These are phyloP conservation scores for Acanthurus lineatus DNA, from an alignment of 2,797 vertebrate genomes.

Conservation along the genomic window DNA sequence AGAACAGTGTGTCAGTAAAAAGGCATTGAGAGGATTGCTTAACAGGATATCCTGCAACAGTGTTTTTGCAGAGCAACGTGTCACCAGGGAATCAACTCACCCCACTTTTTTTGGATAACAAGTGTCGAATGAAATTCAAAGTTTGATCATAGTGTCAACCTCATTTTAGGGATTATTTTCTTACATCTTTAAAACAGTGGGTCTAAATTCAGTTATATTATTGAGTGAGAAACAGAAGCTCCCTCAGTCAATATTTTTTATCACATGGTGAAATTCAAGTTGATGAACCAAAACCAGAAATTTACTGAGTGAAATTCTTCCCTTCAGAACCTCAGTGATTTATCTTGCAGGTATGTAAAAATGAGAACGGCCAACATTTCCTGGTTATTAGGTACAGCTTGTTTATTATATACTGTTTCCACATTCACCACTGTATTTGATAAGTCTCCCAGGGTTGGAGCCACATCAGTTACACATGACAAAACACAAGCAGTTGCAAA, in stretches of 20 bases:
- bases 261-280: constrained; percentile 4
- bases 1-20: constrained; percentile 30
- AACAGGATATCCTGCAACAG: constrained; percentile 49
- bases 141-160: constrained; percentile 23
- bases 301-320: constrained; percentile 6
- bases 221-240: constrained; percentile 8
- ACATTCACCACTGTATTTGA: constrained; percentile 30
- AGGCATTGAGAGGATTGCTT: constrained; percentile 26
- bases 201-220: constrained; percentile 22
- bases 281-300: constrained; percentile 32
- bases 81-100: not conserved
- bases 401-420: constrained; percentile 48
- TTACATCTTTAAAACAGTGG: not conserved
- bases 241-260: constrained; percentile 4
- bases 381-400: constrained; percentile 35
- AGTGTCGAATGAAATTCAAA: constrained; percentile 6
- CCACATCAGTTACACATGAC: constrained; percentile 9
- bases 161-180: constrained; percentile 17
- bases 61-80: constrained; percentile 3
- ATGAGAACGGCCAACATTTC: constrained; percentile 34
- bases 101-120: not conserved
- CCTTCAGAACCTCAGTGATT: constrained; percentile 8
- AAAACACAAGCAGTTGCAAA: constrained; percentile 32
- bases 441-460: constrained; percentile 27
- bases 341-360: constrained; percentile 37